phyloP scores from a whole-genome alignment of 2,888 invertebrate genomes.

The Saturnia pavonia region DNA sequence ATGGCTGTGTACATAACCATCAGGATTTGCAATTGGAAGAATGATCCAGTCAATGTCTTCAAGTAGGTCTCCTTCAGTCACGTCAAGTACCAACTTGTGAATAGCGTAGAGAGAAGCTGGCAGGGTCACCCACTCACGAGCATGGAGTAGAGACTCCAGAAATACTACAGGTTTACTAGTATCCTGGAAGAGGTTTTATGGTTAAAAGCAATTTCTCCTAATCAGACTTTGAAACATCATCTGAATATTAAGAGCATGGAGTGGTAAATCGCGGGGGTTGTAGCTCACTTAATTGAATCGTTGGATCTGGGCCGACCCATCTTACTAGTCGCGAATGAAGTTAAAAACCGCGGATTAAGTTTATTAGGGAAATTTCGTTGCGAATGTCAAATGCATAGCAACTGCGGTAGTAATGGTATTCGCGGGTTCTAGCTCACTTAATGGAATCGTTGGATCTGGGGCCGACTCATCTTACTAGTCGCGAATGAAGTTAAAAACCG shows the following conservation, averaged over 20 bases:
- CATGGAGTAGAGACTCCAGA: conserved; percentile 82
- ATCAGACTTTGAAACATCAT: neutral
- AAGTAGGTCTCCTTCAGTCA: conserved; percentile 71
- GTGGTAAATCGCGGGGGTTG: too few relatives aligned
- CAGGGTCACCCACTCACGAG: conserved; percentile 86
- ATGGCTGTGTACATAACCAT: conserved; percentile 84
- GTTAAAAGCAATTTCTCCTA: neutral
- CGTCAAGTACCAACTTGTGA: conserved; percentile 81
- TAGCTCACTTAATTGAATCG: too few relatives aligned
- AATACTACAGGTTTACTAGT: conserved; percentile 75
- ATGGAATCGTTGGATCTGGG: too few relatives aligned
- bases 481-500: too few relatives aligned
- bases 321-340: too few relatives aligned
- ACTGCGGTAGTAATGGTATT: too few relatives aligned
- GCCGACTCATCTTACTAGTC: too few relatives aligned
- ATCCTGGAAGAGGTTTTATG: conserved; percentile 35
- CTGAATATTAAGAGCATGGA: neutral
- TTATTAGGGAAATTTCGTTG: too few relatives aligned
- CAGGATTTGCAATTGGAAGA: conserved; percentile 85
- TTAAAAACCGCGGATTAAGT: too few relatives aligned
- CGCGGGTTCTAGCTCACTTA: too few relatives aligned
- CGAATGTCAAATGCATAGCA: too few relatives aligned
- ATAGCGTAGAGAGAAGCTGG: conserved; percentile 84
- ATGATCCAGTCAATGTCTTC: conserved; percentile 84
- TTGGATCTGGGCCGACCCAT: too few relatives aligned